These are phyloP conservation scores for Drosophila mojavensis DNA, from an alignment of 1,140 invertebrate genomes.

Conservation along the genomic window DNA sequence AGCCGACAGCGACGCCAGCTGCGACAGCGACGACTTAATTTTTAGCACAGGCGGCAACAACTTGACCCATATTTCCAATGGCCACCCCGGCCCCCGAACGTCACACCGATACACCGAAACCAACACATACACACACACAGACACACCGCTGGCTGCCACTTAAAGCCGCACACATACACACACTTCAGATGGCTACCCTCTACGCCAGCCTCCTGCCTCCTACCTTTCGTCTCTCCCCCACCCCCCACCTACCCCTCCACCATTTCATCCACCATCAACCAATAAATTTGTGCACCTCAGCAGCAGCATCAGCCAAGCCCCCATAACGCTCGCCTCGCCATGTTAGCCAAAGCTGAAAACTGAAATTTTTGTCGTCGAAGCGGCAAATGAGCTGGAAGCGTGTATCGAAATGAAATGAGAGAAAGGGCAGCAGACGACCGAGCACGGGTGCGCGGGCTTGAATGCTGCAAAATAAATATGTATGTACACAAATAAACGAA, in stretches of 20 bases:
- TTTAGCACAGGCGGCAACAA: slow-evolving; percentile 79
- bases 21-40: slow-evolving; percentile 70
- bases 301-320: background rate
- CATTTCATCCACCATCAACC: background rate
- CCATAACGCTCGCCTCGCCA: background rate
- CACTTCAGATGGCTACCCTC: slow-evolving; percentile 27
- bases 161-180: slow-evolving; percentile 70
- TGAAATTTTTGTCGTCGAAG: slow-evolving; percentile 80
- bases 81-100: background rate
- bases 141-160: slow-evolving; percentile 59
- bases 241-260: too few species aligned
- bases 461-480: slow-evolving; percentile 60
- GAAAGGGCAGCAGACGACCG: background rate
- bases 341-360: slow-evolving; percentile 63
- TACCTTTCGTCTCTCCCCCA: too few species aligned
- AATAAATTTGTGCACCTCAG: slow-evolving; percentile 40
- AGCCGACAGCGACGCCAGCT: slow-evolving; percentile 12
- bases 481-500: slow-evolving; percentile 69
- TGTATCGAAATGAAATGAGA: slow-evolving; percentile 35
- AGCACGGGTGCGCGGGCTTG: background rate
- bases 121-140: slow-evolving; percentile 6
- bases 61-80: slow-evolving; percentile 82
- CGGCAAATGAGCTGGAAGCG: slow-evolving; percentile 79
- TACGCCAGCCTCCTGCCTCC: background rate
- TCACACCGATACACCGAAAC: background rate